Evolutionary conservation across 2,888 invertebrate species (phyloP), one percentile per base, ranked within the genome.

Genomic region (Oscheius sp.): DNA sequence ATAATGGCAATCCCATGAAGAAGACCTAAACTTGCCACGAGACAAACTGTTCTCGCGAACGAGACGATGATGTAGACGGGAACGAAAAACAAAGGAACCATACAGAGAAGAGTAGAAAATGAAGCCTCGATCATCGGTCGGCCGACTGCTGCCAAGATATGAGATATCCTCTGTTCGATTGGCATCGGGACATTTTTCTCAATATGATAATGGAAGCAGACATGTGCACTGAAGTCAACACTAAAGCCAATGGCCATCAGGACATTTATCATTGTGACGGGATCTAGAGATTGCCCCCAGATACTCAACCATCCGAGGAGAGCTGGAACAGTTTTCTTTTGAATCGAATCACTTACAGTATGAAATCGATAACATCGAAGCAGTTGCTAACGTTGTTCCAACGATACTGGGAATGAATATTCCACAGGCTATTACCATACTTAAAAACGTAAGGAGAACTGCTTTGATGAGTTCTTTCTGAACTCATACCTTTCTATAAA

Each of bases 151-250:
- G 68, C 59, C 8, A 79, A 36, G 2, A 77, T 74, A 17, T 59
- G 59, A 1, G 62, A 63, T 28, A 79, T 73, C 51, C 74, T 62
- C 32, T 73, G 71, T 14, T 71, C 38, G 33, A 71, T 68, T 30
- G 70, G 57, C 45, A 64, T 61, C 33, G 28, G 63, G 12, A 57
- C 56, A 14, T 68, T 56, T 14, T 67, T 24, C 5, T 65, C 70
- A 32, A 70, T 67, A 61, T 77, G 74, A 57, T 94, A 95, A 0
- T 94, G 93, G 85, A 94, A 95, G 84, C 94, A 94, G 74, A 95
- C 94, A 86, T 95, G 95, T 1, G 94, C 94, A 0, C 94, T 94
- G 56, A 45, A 95, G 86, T 95, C 95, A 0, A 95, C 94, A 9
- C 94, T 94, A 88, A 95, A 95, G 61, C 95, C 95, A 71, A 95